These are phyloP conservation scores for Strigamia crassipes DNA, from an alignment of 2,888 invertebrate species.

Conservation along the genomic window DNA sequence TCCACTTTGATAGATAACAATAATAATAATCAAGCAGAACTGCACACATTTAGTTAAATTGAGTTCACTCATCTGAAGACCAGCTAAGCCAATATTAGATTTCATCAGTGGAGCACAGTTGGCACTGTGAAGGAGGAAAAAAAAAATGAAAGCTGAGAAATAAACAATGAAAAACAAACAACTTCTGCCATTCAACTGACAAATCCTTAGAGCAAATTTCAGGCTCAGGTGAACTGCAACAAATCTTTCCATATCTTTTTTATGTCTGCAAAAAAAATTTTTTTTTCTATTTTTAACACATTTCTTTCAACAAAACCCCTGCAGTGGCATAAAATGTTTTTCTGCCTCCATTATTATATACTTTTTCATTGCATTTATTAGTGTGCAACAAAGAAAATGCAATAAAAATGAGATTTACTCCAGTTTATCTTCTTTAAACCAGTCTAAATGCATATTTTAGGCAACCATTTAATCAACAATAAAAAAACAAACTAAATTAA, in stretches of 20 bases:
- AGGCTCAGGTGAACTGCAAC: not conserved
- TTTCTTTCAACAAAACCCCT: not conserved
- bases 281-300: not conserved
- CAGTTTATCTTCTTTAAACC: no score
- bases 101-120: not conserved
- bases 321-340: not conserved
- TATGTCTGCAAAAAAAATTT: not conserved
- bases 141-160: not conserved
- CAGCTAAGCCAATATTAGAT: not conserved
- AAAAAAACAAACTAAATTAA: not conserved
- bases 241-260: not conserved
- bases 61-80: not conserved
- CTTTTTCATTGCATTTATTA: not conserved
- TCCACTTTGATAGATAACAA: no score
- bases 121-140: not conserved
- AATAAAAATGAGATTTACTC: not conserved
- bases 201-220: slow-evolving; percentile 13
- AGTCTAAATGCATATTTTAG: no score
- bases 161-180: not conserved
- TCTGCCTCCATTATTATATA: not conserved
- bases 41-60: no score
- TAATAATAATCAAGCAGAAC: no score
- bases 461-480: no score
- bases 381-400: not conserved
- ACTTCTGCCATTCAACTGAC: not conserved